Base-by-base conservation (phyloP, 2,888 invertebrate species). In the Acronicta aceris region DNA sequence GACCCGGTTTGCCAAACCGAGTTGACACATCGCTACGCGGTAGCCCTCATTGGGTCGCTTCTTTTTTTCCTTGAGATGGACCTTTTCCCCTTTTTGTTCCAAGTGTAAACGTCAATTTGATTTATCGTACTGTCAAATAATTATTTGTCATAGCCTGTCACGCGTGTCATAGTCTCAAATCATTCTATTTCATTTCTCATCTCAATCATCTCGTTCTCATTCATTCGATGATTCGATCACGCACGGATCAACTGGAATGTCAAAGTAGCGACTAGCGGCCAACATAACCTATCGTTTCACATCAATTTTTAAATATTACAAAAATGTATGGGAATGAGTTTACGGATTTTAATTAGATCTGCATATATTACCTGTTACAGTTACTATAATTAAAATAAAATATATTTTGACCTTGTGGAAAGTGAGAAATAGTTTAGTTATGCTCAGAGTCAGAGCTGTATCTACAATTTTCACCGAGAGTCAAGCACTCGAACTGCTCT, bases 361-460 rank as follows among this genome's bases (percentile, higher is more conserved):
- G 33, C 15, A 36, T 17, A 16, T 25, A 38, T 45, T 15, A 65
- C 30, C 30, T 9, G 6, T 38, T 40, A 51, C 54, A 51, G 41
- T 48, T 56, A 17, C 5, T 16, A 33, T 9, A 53, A 41, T 36
- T 13, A 17, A 40, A 61, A 36, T 16, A 33, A 13, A 21, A 50
- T 30, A 49, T 42, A 59, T 50, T 56, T 60, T 53, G 58, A 56
- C 46, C 45, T 59, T 21, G 61, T 48, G 49, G 61, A 49, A 60
- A 71, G 61, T 68, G 57, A 54, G 21, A 59, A 59, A 65, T 71
- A 57, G 54, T 68, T 61, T 57, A 75, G 83, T 63, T 57, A 90
- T 91, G 91, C 81, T 90, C 56, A 85, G 91, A 80, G 88, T 89
- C 62, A 83, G 90, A 81, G 89, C 88, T 38, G 86, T 89, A 59